These are phyloP conservation scores for Drosophila oshimai DNA, from an alignment of 1,140 invertebrate species.

Conservation along the genomic window DNA sequence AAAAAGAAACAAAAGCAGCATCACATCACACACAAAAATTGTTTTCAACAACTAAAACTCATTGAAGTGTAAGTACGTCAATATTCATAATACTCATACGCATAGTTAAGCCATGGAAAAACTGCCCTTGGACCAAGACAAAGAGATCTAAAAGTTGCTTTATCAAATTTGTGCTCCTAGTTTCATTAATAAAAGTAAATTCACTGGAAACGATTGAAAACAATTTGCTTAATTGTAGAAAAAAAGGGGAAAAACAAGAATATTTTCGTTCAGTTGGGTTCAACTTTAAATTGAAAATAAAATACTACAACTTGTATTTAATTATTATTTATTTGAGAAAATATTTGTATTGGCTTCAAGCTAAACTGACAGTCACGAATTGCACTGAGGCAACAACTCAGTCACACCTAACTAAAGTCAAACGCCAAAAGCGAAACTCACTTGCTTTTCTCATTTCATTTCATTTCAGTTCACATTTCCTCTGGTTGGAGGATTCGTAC, in stretches of 20 bases:
- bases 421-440: conserved; percentile 34
- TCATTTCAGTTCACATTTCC: conserved; percentile 57
- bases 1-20: conserved; percentile 9
- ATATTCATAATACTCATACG: conserved; percentile 64
- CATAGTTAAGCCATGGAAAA: conserved; percentile 47
- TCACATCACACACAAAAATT: conserved; percentile 40
- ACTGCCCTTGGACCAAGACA: conserved; percentile 11
- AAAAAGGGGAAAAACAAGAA: background rate
- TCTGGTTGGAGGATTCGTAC: background rate
- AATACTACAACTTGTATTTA: background rate
- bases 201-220: background rate
- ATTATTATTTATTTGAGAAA: background rate
- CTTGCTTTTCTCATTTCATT: conserved; percentile 48
- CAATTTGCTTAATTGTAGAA: background rate
- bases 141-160: conserved; percentile 5
- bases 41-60: conserved; percentile 53
- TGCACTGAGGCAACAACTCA: background rate
- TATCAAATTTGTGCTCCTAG: background rate
- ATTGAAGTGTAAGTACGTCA: conserved; percentile 46
- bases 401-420: conserved; percentile 26
- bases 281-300: background rate
- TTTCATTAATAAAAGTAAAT: conserved; percentile 18
- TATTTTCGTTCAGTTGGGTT: background rate
- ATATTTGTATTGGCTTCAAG: conserved; percentile 2
- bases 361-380: conserved; percentile 1